These are phyloP conservation scores for Tympanoctomys barrerae DNA, from an alignment of 2,797 vertebrate species.

Conservation along the genomic window DNA sequence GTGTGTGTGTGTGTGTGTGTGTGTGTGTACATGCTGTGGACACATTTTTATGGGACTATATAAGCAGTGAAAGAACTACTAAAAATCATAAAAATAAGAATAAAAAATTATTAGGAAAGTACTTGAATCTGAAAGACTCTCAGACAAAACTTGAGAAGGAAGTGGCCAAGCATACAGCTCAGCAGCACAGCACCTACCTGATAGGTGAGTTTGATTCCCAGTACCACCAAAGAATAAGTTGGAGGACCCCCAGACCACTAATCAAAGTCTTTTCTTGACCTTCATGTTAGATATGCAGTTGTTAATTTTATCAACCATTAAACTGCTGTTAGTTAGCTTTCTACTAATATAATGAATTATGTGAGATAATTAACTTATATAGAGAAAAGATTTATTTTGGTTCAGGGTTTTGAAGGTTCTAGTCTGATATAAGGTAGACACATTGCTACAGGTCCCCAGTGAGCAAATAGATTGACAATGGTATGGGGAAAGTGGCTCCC, in stretches of 20 bases:
- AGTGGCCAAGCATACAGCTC: too few relatives aligned
- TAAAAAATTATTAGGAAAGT: background rate
- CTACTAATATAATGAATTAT: background rate
- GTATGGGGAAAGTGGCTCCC: background rate
- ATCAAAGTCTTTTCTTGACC: background rate
- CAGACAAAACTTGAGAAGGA: background rate
- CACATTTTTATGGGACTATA: background rate
- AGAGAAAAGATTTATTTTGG: background rate
- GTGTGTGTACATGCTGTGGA: background rate
- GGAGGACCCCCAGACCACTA: too few relatives aligned
- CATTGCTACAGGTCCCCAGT: background rate
- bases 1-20: background rate
- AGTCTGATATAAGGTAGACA: background rate
- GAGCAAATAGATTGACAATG: background rate
- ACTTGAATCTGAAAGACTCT: background rate
- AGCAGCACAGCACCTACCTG: too few relatives aligned
- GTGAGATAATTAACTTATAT: background rate
- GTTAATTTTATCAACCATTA: background rate
- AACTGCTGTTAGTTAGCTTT: background rate
- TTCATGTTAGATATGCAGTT: background rate
- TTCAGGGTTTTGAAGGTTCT: background rate
- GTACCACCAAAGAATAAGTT: too few relatives aligned
- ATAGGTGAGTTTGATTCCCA: too few relatives aligned
- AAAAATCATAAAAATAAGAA: background rate
- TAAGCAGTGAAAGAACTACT: background rate